Percentiles rank a stretch among this genome's conserved stretches.
These are phyloP conservation scores for Rana temporaria DNA, from an alignment of 2,113 vertebrate genomes.

Conservation along the genomic window DNA sequence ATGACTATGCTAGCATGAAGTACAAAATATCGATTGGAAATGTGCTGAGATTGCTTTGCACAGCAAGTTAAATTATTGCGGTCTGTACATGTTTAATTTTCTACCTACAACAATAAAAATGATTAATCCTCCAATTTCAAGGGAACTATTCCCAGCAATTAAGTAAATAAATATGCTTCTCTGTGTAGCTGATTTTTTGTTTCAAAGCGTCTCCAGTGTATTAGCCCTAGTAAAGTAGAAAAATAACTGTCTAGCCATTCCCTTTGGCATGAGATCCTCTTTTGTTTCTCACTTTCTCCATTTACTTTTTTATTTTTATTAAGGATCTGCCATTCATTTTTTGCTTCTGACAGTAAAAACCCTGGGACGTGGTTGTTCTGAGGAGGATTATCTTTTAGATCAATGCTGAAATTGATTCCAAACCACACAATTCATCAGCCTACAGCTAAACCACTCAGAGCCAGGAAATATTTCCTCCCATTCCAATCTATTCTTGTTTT, in stretches of 20 bases:
- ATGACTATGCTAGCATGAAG: constrained; percentile 65
- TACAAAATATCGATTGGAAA: constrained; percentile 67
- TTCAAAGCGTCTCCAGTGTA: constrained; percentile 43
- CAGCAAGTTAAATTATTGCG: constrained; percentile 64
- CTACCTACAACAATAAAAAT: constrained; percentile 69
- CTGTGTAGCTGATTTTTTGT: not conserved
- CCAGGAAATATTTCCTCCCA: constrained; percentile 69
- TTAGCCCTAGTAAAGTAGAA: constrained; percentile 62
- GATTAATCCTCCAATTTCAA: constrained; percentile 68
- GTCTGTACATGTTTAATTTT: constrained; percentile 67
- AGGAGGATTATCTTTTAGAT: constrained; percentile 83
- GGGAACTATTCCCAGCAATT: constrained; percentile 66
- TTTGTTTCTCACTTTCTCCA: constrained; percentile 23
- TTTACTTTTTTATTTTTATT: constrained; percentile 56
- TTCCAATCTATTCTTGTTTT: constrained; percentile 61
- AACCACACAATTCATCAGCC: constrained; percentile 76
- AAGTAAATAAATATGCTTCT: constrained; percentile 66
- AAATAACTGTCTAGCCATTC: constrained; percentile 51
- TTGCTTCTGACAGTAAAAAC: constrained; percentile 71
- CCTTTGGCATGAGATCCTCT: constrained; percentile 46
- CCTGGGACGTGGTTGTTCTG: constrained; percentile 70
- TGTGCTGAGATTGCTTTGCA: constrained; percentile 55
- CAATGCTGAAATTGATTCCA: constrained; percentile 79
- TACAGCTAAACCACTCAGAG: constrained; percentile 63
- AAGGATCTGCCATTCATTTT: constrained; percentile 71